A percentile compares a stretch with the other conserved stretches of the same genome.
phyloP scores from a whole-genome alignment of 2,888 invertebrate genomes.

The Rhingia rostrata region DNA sequence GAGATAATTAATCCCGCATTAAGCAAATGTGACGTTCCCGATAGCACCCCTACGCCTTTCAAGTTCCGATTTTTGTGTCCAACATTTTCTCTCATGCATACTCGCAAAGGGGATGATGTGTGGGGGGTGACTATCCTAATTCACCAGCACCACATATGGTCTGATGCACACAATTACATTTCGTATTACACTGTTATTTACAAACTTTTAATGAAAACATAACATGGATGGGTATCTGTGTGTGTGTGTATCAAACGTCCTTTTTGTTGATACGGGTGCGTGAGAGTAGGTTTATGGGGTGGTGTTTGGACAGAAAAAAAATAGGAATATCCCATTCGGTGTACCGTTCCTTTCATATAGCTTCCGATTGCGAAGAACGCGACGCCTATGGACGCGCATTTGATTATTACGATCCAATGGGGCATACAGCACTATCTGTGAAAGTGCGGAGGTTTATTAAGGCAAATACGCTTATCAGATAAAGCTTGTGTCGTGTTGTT shows the following conservation, averaged over 20 bases:
- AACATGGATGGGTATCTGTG: slow-evolving; percentile 49
- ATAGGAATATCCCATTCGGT: slow-evolving; percentile 10
- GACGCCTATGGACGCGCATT: slow-evolving; percentile 21
- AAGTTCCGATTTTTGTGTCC: slow-evolving; percentile 4
- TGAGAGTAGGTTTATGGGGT: slow-evolving; percentile 4
- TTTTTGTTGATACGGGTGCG: slow-evolving; percentile 10
- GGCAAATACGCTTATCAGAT: slow-evolving; percentile 60
- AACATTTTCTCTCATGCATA: slow-evolving; percentile 25
- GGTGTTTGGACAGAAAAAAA: slow-evolving; percentile 29
- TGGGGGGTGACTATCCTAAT: slow-evolving; percentile 12
- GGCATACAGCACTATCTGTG: slow-evolving; percentile 3
- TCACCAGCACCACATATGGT: slow-evolving; percentile 29
- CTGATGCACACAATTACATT: slow-evolving; percentile 58
- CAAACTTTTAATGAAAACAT: slow-evolving; percentile 67
- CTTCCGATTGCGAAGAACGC: slow-evolving; percentile 43
- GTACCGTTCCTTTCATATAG: slow-evolving; percentile 44
- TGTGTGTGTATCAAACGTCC: slow-evolving; percentile 15
- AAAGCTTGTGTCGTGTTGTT: slow-evolving; percentile 30
- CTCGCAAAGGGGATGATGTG: slow-evolving; percentile 6
- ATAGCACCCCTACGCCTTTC: background rate
- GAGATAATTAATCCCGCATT: slow-evolving; percentile 54
- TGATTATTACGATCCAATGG: slow-evolving; percentile 46
- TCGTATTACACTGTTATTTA: slow-evolving; percentile 64
- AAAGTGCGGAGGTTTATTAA: slow-evolving; percentile 34
- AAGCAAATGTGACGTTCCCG: slow-evolving; percentile 22